Evolutionary conservation across 2,888 invertebrate genomes (phyloP).

Genomic region (Leucophora obtusa): DNA sequence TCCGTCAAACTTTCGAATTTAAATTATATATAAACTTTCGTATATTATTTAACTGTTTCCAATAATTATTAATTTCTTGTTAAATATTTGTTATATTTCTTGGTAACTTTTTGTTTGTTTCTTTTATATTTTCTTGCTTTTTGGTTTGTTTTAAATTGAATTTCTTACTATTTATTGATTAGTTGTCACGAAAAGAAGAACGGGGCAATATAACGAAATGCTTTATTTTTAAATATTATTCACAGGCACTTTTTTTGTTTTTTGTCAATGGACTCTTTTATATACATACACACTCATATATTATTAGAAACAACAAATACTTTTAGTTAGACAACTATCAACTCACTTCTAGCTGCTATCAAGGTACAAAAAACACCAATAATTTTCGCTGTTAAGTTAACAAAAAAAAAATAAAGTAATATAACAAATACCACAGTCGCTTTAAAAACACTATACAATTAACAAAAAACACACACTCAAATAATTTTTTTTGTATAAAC

Average conservation of each 20-base stretch:
- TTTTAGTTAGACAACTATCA: not conserved
- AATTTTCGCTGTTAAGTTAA: conserved; percentile 34
- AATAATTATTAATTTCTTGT: no score
- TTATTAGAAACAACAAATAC: conserved; percentile 5
- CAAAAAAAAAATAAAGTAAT: not conserved
- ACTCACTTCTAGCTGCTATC: conserved; percentile 31
- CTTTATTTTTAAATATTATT: conserved; percentile 63
- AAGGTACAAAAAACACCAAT: conserved; percentile 37
- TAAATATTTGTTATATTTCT: no score
- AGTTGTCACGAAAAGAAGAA: conserved; percentile 55
- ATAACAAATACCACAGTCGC: conserved; percentile 29
- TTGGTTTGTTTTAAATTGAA: conserved; percentile 17
- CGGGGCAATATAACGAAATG: conserved; percentile 54
- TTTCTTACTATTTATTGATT: conserved; percentile 52
- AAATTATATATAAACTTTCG: conserved; percentile 18
- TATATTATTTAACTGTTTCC: not conserved
- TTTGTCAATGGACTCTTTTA: conserved; percentile 14
- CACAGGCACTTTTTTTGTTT: conserved; percentile 38
- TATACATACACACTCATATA: not conserved
- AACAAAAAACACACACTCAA: conserved; percentile 37
- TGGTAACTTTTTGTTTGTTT: conserved; percentile 11
- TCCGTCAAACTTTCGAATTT: conserved; percentile 29
- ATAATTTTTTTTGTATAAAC: conserved; percentile 14
- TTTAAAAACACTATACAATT: conserved; percentile 13
- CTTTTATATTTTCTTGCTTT: conserved; percentile 20